Base-by-base conservation (phyloP, 2,888 invertebrate species). In the Stomorhina lunata region DNA sequence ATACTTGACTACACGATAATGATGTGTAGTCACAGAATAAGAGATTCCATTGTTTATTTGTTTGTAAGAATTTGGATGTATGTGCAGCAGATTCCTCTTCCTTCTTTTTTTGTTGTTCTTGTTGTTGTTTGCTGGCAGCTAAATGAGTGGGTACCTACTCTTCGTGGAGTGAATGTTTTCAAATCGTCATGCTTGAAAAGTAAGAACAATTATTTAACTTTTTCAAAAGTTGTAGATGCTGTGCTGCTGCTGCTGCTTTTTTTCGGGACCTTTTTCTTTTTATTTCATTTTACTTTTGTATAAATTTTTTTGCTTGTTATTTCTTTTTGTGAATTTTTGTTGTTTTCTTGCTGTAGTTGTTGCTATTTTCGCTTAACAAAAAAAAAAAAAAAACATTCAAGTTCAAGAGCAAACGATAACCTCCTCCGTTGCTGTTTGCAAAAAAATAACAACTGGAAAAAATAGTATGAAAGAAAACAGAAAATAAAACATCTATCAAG, bases 351-450 rank as follows among this genome's bases (percentile, higher is more conserved):
- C 6, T 75, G 37, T 59, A 76, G n/a, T 17, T 68, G 27, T 59
- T 68, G 66, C 37, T 63, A 43, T 69, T 63, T n/a, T 50, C 68
- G 65, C 27, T 34, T 79, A 71, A n/a, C n/a, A n/a, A n/a, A n/a
- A n/a, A n/a, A n/a, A n/a, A n/a, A n/a, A n/a, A n/a, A n/a, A 78
- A 37, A 77, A 83, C 27, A 45, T 86, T 86, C 87, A 88, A 88
- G 88, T 88, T 88, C 88, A 88, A 88, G 88, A 87, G 86, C 87
- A 88, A 84, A 84, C 85, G 86, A 87, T 87, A 88, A 86, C 85
- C 87, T 85, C 86, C 34, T 84, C 84, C 84, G 84, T 48, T 86
- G 87, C 43, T 37, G 78, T 85, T 87, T 87, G 85, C 84, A 86
- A 85, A 86, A 86, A 83, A 85, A 81, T 81, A 85, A 83, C 66